Percentiles rank a stretch among this genome's conserved stretches.
Conservation (phyloP, 2,888 invertebrate species). For the Leptopilina drosophilae region DNA sequence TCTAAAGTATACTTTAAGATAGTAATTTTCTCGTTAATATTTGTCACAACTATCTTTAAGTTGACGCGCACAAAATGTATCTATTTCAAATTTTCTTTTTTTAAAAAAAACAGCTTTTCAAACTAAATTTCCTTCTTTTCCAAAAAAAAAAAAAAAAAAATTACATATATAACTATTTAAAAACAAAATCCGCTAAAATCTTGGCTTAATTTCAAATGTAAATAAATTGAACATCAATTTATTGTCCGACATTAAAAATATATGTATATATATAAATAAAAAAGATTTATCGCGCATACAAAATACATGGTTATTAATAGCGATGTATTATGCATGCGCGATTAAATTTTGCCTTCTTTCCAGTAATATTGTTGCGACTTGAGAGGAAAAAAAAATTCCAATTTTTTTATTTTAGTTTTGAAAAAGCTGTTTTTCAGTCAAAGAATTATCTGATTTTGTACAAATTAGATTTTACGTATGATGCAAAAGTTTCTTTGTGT, state of each 20-base stretch:
- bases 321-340: slow-evolving; percentile 27
- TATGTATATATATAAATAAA: background rate
- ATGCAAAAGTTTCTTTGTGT: background rate
- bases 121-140: background rate
- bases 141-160: background rate
- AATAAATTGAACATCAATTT: background rate
- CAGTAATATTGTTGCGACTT: background rate
- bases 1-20: slow-evolving; percentile 64
- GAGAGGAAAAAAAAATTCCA: background rate
- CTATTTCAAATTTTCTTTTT: slow-evolving; percentile 26
- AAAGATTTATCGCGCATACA: slow-evolving; percentile 22
- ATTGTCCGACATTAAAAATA: slow-evolving; percentile 10
- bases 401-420: background rate
- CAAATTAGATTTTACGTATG: background rate
- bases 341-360: background rate
- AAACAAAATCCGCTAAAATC: background rate
- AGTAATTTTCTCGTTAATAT: slow-evolving; percentile 53
- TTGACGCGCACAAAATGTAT: slow-evolving; percentile 62
- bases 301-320: background rate
- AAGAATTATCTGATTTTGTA: slow-evolving; percentile 4
- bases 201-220: background rate
- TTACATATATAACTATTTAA: background rate
- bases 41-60: slow-evolving; percentile 62
- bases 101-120: background rate
- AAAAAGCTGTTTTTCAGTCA: background rate